A percentile compares a stretch with the other conserved stretches of the same genome.
Evolutionary conservation across 2,888 invertebrate genomes (phyloP).

Genomic region (Meteorus colon): DNA sequence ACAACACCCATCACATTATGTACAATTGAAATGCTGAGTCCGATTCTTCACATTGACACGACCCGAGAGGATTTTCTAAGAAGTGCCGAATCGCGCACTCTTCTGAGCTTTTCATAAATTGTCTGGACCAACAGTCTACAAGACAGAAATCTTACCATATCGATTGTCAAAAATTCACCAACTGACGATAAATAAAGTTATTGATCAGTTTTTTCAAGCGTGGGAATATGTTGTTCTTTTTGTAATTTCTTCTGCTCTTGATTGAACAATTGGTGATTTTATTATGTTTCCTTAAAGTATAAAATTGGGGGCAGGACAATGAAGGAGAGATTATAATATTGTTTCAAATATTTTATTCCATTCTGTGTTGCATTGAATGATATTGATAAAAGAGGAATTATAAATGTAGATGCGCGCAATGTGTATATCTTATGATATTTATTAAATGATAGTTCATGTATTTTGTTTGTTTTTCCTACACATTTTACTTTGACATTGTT

Average conservation of each 20-base stretch:
- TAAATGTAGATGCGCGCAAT: slow-evolving; percentile 64
- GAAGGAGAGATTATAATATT: background rate
- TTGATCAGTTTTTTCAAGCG: too few species aligned
- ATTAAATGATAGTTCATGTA: slow-evolving; percentile 52
- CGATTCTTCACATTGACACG: background rate
- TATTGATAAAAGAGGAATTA: slow-evolving; percentile 49
- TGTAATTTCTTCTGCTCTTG: too few species aligned
- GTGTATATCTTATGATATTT: slow-evolving; percentile 52
- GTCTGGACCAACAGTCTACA: background rate
- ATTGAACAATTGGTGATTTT: too few species aligned
- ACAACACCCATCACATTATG: background rate
- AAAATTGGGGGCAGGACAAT: too few species aligned
- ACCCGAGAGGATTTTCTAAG: background rate
- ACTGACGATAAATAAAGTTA: background rate
- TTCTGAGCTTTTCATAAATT: background rate
- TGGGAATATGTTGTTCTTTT: too few species aligned
- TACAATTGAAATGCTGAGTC: background rate
- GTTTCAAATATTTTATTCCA: slow-evolving; percentile 45
- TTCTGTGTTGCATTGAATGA: slow-evolving; percentile 45
- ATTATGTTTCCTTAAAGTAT: too few species aligned
- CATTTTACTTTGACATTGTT: slow-evolving; percentile 56
- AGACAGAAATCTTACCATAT: background rate
- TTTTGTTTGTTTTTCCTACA: slow-evolving; percentile 36
- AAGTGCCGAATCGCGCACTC: background rate
- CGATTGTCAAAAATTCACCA: background rate